phyloP scores from a whole-genome alignment of 1,140 invertebrate genomes.

The Magallana angulata region DNA sequence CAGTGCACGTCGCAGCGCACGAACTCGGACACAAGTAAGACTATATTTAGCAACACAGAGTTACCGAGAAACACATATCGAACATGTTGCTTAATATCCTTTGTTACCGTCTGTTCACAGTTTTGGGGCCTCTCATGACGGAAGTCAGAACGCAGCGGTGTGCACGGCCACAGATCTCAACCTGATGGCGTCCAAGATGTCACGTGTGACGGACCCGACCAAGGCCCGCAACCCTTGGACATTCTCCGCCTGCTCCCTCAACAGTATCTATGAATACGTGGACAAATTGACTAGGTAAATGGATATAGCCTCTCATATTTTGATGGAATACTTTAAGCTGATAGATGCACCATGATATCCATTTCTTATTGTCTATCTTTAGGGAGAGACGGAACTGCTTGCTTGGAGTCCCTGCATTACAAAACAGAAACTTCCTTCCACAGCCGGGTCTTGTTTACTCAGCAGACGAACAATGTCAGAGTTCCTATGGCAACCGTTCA shows the following conservation, averaged over 20 bases:
- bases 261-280: slow-evolving; percentile 32
- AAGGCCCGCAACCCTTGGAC: slow-evolving; percentile 44
- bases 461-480: slow-evolving; percentile 42
- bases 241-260: slow-evolving; percentile 44
- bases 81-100: neutral
- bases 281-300: slow-evolving; percentile 39
- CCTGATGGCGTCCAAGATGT: slow-evolving; percentile 50
- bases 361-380: neutral
- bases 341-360: neutral
- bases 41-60: neutral
- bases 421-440: neutral
- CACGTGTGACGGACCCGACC: slow-evolving; percentile 34
- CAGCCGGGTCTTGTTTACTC: slow-evolving; percentile 21
- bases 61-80: neutral
- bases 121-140: slow-evolving; percentile 49
- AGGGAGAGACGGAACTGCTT: slow-evolving; percentile 33
- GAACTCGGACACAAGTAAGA: slow-evolving; percentile 53
- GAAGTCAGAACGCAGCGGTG: slow-evolving; percentile 9
- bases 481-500: slow-evolving; percentile 36
- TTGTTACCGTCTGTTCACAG: slow-evolving; percentile 15
- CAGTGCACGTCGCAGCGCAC: slow-evolving; percentile 48
- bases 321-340: neutral
- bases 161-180: slow-evolving; percentile 40
- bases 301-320: neutral
- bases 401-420: neutral